Base-by-base conservation (phyloP, 1,140 invertebrate species). In the Drosophila aff. region DNA sequence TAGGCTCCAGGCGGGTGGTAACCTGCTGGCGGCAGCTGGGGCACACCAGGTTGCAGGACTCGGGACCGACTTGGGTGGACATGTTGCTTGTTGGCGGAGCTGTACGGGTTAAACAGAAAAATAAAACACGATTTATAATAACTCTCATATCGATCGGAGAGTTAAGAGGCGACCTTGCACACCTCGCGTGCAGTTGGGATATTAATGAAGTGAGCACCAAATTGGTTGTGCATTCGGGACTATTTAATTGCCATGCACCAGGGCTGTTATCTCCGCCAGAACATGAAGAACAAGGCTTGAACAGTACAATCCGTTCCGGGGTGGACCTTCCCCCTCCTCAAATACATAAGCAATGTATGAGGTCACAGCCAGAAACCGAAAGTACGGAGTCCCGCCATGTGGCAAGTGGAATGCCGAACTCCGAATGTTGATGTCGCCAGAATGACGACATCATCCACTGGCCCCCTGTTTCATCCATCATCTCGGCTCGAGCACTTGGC, bases 21-120 rank as follows among this genome's bases (percentile, higher is more conserved):
- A 95, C 94, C 36, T 92, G 83, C 7, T 93, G 85, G 4, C 92
- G 93, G 71, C 95, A 96, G 26, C 93, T 81, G 6, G 95, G 95
- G 71, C 95, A 96, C 0, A 71, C 87, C 53, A 94, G 65, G 7
- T 40, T 63, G 73, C 92, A 84, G 16, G 94, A 76, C 21, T 93
- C 82, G 0, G 94, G 92, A 33, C 95, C 95, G 26, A 95, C 68
- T 9, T 55, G 55, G 11, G 74, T 43, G 8, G 90, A 79, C 91
- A 92, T 92, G 9, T 16, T 69, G 26, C 15, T 23, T 0, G 21
- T 15, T 18, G 43, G 43, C 18, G 11, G 18, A 11, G 7, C 21
- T 69, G 50, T 38, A n/a, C n/a, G 4, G 33, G 50, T 21, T 16
- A 10, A 23, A 38, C 21, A 23, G 13, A n/a, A 41, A 43, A 47